Evolutionary conservation across 2,888 invertebrate species (phyloP).

Genomic region (Apamea epomidion): DNA sequence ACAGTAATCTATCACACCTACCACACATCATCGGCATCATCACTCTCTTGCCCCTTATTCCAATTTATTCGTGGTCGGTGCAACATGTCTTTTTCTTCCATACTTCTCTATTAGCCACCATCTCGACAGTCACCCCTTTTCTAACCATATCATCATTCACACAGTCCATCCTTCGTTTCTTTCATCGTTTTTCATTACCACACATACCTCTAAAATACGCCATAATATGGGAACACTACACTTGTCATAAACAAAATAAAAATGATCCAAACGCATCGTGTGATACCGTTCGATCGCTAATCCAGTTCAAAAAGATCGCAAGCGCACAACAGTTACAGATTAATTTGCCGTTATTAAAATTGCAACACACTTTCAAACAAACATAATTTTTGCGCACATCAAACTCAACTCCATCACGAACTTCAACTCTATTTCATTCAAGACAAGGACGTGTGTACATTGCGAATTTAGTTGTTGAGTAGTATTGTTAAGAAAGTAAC

Average conservation of each 20-base stretch:
- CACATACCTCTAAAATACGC: not conserved
- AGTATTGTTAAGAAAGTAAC: slow-evolving; percentile 28
- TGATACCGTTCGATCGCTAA: slow-evolving; percentile 57
- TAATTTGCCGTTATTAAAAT: slow-evolving; percentile 70
- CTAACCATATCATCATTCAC: too few relatives aligned
- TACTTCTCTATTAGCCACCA: too few relatives aligned
- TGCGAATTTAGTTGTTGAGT: slow-evolving; percentile 17
- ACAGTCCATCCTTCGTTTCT: too few relatives aligned
- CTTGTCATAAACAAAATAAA: not conserved
- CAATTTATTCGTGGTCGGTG: too few relatives aligned
- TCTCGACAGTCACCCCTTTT: too few relatives aligned
- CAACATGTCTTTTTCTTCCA: too few relatives aligned
- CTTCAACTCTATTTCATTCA: slow-evolving; percentile 22
- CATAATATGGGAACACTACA: too few relatives aligned
- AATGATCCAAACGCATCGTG: not conserved
- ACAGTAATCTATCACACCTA: too few relatives aligned
- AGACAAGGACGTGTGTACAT: not conserved
- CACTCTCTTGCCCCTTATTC: too few relatives aligned
- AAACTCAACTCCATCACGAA: slow-evolving; percentile 11
- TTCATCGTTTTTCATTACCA: too few relatives aligned
- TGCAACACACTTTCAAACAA: slow-evolving; percentile 62
- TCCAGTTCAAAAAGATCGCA: slow-evolving; percentile 51
- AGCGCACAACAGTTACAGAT: slow-evolving; percentile 62
- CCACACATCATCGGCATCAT: too few relatives aligned
- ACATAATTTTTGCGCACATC: slow-evolving; percentile 19